phyloP scores from a whole-genome alignment of 2,888 invertebrate genomes.

The Latrodectus hesperus region DNA sequence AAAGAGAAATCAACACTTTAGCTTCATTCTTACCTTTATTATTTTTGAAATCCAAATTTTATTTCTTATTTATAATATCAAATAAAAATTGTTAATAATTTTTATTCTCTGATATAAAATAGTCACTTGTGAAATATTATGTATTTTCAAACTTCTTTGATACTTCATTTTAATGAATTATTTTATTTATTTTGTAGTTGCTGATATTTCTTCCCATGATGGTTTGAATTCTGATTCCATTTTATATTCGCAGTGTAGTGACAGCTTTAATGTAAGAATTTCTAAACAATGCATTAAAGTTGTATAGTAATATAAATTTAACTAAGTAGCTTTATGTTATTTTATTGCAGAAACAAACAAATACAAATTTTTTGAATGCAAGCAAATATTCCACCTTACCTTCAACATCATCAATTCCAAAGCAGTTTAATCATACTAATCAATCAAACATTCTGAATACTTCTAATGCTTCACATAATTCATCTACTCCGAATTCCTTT shows the following conservation, averaged over 20 bases:
- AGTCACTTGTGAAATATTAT: not conserved
- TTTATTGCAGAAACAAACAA: not conserved
- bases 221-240: conserved; percentile 22
- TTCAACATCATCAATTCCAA: conserved; percentile 17
- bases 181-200: conserved; percentile 11
- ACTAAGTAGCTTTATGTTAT: not conserved
- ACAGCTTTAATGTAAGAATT: conserved; percentile 26
- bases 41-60: no score
- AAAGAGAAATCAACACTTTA: no score
- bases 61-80: no score
- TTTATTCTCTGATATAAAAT: no score
- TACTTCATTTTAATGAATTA: not conserved
- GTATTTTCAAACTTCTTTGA: not conserved
- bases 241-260: conserved; percentile 29
- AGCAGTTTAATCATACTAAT: conserved; percentile 24
- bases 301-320: no score
- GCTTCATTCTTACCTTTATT: no score
- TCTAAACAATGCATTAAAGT: no score
- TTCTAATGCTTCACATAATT: conserved; percentile 2
- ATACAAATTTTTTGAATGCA: conserved; percentile 6
- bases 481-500: conserved; percentile 25
- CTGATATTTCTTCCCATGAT: conserved; percentile 14
- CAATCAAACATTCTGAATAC: conserved; percentile 1
- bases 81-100: no score
- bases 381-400: conserved; percentile 17